These are phyloP conservation scores for Leptosomus discolor DNA, from an alignment of 2,113 vertebrate genomes.

Conservation along the genomic window DNA sequence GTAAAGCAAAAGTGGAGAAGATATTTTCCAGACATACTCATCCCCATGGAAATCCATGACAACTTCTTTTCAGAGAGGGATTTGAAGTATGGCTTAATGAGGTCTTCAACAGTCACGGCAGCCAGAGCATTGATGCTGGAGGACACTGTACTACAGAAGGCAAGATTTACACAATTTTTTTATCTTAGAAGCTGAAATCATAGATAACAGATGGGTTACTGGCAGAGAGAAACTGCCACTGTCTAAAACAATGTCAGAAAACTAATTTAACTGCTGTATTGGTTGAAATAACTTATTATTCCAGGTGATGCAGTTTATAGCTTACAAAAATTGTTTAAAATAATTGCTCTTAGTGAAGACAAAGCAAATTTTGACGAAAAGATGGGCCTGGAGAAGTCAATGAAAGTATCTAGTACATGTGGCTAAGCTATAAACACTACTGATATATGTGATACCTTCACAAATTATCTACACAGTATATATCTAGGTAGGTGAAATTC, in stretches of 20 bases:
- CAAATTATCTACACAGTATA: not conserved
- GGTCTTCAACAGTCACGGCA: conserved; percentile 88
- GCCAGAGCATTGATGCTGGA: conserved; percentile 91
- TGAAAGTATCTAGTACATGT: not conserved
- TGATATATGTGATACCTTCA: not conserved
- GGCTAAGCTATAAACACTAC: not conserved
- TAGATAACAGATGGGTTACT: not conserved
- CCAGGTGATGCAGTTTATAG: not conserved
- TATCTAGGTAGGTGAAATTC: not conserved
- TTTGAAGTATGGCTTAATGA: conserved; percentile 74
- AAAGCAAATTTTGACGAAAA: not conserved
- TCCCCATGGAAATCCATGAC: conserved; percentile 85
- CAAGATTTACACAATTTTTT: not conserved
- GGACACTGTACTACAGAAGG: conserved; percentile 82
- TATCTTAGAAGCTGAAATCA: not conserved
- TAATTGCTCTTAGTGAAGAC: not conserved
- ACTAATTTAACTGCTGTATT: not conserved
- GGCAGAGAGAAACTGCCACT: not conserved
- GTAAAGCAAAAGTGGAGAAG: not conserved
- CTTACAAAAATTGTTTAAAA: not conserved
- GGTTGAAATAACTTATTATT: not conserved
- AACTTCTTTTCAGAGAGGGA: conserved; percentile 75
- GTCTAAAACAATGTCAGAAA: not conserved
- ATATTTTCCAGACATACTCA: conserved; percentile 77
- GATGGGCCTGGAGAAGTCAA: not conserved